Conservation (phyloP, 1,140 invertebrate genomes). For the Papilio glaucus region DNA sequence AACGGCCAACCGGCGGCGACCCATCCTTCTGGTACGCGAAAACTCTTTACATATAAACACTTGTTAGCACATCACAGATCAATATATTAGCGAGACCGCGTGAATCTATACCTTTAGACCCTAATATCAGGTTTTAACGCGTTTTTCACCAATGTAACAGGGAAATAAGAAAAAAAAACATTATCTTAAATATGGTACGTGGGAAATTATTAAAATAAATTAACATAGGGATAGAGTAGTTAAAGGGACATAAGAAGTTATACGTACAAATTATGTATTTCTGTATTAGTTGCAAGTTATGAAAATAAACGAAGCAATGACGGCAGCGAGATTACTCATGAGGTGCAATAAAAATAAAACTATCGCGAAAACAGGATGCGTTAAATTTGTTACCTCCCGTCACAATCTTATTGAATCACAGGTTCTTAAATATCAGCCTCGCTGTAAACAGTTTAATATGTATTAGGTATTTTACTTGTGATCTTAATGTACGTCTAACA, state of each 20-base stretch:
- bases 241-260: background rate
- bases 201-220: background rate
- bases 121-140: background rate
- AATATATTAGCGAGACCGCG: constrained; percentile 61
- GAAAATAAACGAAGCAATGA: background rate
- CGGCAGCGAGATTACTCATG: background rate
- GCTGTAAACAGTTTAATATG: too few species aligned
- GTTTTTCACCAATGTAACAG: background rate
- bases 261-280: background rate
- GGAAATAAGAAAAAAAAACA: background rate
- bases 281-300: background rate
- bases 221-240: background rate
- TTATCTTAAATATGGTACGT: background rate
- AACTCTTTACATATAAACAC: constrained; percentile 47
- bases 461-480: too few species aligned
- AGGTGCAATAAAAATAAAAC: background rate
- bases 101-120: constrained; percentile 39
- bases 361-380: constrained; percentile 3
- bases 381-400: constrained; percentile 8
- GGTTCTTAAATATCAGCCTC: background rate
- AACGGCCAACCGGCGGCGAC: constrained; percentile 24
- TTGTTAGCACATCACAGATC: constrained; percentile 79
- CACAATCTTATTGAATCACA: background rate
- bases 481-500: too few species aligned
- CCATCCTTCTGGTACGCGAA: constrained; percentile 45